Evolutionary conservation across 1,140 invertebrate genomes (phyloP), one percentile per base, ranked within the genome.

Genomic region (Hylaeus volcanicus): DNA sequence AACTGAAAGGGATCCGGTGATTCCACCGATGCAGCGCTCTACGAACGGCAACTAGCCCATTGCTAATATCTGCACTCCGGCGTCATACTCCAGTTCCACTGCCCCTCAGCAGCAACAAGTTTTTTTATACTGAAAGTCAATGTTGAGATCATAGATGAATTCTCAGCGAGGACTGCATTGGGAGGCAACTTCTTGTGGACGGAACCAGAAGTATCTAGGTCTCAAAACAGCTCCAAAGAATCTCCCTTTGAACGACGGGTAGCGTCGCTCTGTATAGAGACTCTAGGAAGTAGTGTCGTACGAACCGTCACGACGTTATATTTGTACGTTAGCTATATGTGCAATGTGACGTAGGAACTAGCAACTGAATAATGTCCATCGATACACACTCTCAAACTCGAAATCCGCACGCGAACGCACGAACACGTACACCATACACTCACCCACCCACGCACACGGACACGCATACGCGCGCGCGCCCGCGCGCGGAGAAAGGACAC

Each of bases 1-100:
- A 63, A 98, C 98, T 61, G 96, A 95, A 81, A 82, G 95, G 48
- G 95, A 95, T 77, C 92, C 91, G 9, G 92, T 94, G 56, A 93
- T 94, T 78, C 90, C 93, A 63, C 87, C 93, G 65, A 91, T 90
- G 68, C 92, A 93, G 72, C 92, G 94, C 74, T 94, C 94, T 74
- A 94, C 94, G 60, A 95, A 94, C 82, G 94, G 94, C 87, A 95
- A 94, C 91, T 94, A 93, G 90, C 85, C 86, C 79, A 77, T 77
- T 82, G 70, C 26, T 48, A 51, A 82, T 26, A 74, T 45, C 56
- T 76, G 64, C 53, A 61, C 74, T 61, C 64, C 79, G 73, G 89
- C 81, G 74, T 88, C 88, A 86, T 88, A 90, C 89, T 90, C 86
- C 85, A 89, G 89, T 91, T 90, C 90, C 92, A 92, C 90, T 92